These are phyloP conservation scores for Blennius ocellaris DNA, from an alignment of 2,113 vertebrate species.

Conservation along the genomic window DNA sequence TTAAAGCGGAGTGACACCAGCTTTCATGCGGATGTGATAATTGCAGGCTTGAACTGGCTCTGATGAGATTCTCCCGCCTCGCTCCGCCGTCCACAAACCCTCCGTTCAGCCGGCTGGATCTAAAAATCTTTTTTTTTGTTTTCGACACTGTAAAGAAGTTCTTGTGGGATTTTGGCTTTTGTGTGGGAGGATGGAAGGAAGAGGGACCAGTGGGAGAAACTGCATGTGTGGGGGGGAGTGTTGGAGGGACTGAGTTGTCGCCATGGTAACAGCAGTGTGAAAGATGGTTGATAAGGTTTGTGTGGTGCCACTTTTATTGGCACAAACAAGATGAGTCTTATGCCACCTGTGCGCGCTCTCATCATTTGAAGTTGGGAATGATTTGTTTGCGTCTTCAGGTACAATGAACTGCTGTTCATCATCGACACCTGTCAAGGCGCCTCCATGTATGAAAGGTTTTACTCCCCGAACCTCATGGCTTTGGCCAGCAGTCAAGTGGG, in stretches of 20 bases:
- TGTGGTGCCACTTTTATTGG: conserved; percentile 32
- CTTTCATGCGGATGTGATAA: conserved; percentile 66
- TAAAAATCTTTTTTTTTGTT: too few species aligned
- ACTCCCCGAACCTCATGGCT: conserved; percentile 98
- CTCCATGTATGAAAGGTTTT: conserved; percentile 99
- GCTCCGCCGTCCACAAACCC: conserved; percentile 1
- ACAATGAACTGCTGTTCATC: conserved; percentile 97
- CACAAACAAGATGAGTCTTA: conserved; percentile 33
- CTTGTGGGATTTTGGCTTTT: conserved; percentile 10
- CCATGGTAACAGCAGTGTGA: conserved; percentile 71
- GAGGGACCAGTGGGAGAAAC: neutral
- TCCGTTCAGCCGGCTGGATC: too few species aligned
- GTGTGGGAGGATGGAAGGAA: neutral
- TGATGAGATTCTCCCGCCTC: conserved; percentile 20
- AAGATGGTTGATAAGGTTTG: conserved; percentile 47
- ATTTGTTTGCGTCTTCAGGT: conserved; percentile 81
- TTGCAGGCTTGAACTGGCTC: conserved; percentile 44
- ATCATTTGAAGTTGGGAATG: conserved; percentile 23
- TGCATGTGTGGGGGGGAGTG: conserved; percentile 39
- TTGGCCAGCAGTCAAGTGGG: conserved; percentile 98
- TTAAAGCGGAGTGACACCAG: conserved; percentile 44
- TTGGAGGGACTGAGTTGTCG: conserved; percentile 50
- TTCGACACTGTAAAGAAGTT: neutral
- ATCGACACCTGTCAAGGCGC: conserved; percentile 99
- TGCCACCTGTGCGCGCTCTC: conserved; percentile 35